Percentiles rank a stretch among this genome's conserved stretches.
Evolutionary conservation across 2,113 vertebrate genomes (phyloP).

Genomic region (Romanogobio albipinnatus): DNA sequence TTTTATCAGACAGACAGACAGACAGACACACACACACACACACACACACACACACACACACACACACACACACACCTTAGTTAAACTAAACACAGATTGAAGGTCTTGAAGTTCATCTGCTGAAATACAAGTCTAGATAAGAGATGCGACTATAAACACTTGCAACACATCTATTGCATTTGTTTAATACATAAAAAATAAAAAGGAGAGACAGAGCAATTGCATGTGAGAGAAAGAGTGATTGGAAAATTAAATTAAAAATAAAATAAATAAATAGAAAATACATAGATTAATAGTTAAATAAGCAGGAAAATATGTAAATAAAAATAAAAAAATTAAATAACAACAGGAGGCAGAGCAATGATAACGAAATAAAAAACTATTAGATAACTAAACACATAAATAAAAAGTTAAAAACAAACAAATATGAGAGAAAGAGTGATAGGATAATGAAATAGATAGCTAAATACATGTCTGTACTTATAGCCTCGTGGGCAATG

Average conservation of each 20-base stretch:
- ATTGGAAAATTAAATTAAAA: neutral
- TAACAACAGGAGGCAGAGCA: neutral
- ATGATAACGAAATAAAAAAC: neutral
- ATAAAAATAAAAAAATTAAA: neutral
- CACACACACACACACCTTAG: neutral
- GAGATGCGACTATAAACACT: neutral
- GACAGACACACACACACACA: conserved; percentile 25
- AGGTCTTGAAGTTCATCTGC: conserved; percentile 25
- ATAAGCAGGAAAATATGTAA: neutral
- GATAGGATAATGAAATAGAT: too few species aligned
- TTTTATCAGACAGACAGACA: conserved; percentile 18
- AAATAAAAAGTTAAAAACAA: neutral
- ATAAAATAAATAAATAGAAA: neutral
- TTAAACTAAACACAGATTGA: neutral
- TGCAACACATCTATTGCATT: too few species aligned
- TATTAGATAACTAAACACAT: too few species aligned
- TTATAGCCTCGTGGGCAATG: too few species aligned
- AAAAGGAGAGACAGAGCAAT: too few species aligned
- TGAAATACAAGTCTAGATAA: neutral
- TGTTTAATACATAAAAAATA: too few species aligned
- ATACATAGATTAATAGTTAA: neutral
- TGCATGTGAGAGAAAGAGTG: too few species aligned
- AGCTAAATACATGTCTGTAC: too few species aligned
- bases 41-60: conserved; percentile 7
- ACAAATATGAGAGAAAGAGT: too few species aligned